phyloP scores from a whole-genome alignment of 2,113 vertebrate species.

The Phalacrocorax brasilianus region DNA sequence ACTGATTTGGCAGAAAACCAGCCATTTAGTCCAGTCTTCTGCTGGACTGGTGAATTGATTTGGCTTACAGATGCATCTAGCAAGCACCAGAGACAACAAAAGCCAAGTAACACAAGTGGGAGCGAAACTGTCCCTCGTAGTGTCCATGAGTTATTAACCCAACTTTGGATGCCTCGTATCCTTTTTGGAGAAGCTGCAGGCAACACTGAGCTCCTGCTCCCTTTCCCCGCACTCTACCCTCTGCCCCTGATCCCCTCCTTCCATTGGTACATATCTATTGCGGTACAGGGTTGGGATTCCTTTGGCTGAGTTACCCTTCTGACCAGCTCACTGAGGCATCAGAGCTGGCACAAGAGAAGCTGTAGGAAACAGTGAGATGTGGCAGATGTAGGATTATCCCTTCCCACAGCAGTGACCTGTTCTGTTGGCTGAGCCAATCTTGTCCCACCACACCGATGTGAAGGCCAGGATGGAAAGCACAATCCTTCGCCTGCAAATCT shows the following conservation, averaged over 20 bases:
- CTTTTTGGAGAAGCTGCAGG: neutral
- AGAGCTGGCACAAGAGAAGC: neutral
- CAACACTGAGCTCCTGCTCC: neutral
- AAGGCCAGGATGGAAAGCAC: neutral
- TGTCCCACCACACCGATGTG: neutral
- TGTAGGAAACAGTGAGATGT: neutral
- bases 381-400: neutral
- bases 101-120: neutral
- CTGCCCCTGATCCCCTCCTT: neutral
- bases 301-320: neutral
- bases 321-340: neutral
- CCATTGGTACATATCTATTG: neutral
- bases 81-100: neutral
- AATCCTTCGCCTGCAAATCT: neutral
- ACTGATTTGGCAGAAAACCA: neutral
- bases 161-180: neutral
- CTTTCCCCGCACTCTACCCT: neutral
- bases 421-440: neutral
- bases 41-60: neutral
- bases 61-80: neutral
- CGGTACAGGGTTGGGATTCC: neutral
- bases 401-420: neutral
- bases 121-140: neutral
- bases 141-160: neutral
- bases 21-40: neutral